Evolutionary conservation across 2,113 vertebrate species (phyloP).

Genomic region (Pteropus alecto): DNA sequence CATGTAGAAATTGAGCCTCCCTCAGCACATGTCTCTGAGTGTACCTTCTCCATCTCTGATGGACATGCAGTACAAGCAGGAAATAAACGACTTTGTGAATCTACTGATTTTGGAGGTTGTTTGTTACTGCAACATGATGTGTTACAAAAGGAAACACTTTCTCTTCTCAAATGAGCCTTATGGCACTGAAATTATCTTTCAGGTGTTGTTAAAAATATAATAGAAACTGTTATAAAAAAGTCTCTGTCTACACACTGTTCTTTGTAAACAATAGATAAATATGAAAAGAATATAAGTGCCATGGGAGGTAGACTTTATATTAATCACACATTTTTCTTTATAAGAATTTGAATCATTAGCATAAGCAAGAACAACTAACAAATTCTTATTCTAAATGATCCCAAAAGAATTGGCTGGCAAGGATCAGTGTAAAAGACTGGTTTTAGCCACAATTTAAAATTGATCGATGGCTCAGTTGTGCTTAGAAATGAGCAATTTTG

Average conservation of each 20-base stretch:
- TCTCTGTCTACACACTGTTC: not conserved
- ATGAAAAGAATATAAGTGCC: not conserved
- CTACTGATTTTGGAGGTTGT: not conserved
- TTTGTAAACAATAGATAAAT: not conserved
- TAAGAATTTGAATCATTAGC: not conserved
- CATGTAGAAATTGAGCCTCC: not conserved
- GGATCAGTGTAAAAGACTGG: not conserved
- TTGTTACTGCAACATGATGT: not conserved
- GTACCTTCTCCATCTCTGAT: not conserved
- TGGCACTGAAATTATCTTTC: not conserved
- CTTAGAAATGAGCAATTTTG: not conserved
- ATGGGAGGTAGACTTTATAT: not conserved
- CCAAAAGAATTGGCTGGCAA: not conserved
- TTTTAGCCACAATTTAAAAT: conserved; percentile 38
- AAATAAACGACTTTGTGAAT: not conserved
- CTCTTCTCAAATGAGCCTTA: not conserved
- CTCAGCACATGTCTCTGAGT: not conserved
- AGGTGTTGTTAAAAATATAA: not conserved
- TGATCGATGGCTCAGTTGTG: not conserved
- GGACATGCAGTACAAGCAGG: not conserved
- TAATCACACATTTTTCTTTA: conserved; percentile 34
- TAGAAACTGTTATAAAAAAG: not conserved
- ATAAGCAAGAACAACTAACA: conserved; percentile 23
- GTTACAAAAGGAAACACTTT: conserved; percentile 7
- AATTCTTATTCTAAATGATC: conserved; percentile 37